Evolutionary conservation across 2,113 vertebrate genomes (phyloP).

Genomic region (Hippocampus comes): DNA sequence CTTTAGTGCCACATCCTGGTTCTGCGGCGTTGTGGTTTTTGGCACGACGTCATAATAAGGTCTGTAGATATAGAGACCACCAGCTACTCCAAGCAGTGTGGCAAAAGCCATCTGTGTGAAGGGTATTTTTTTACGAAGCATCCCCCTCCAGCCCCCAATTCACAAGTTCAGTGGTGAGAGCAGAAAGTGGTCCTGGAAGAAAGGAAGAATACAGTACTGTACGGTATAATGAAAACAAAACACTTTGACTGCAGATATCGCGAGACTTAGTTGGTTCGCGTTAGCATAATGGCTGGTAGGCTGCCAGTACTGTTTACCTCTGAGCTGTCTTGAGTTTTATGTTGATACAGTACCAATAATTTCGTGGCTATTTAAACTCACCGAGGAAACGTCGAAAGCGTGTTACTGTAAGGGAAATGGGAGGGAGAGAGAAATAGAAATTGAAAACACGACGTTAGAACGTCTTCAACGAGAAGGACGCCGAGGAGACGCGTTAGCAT

Average conservation of each 20-base stretch:
- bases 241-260: neutral
- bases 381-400: slow-evolving; percentile 4
- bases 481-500: neutral
- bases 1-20: slow-evolving; percentile 34
- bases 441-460: neutral
- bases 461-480: neutral
- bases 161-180: slow-evolving; percentile 1
- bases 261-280: neutral
- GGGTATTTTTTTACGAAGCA: slow-evolving; percentile 71
- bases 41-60: slow-evolving; percentile 69
- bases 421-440: neutral
- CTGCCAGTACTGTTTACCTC: no score
- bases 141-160: slow-evolving; percentile 9
- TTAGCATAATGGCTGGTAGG: neutral
- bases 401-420: neutral
- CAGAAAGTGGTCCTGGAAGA: slow-evolving; percentile 35
- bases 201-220: neutral
- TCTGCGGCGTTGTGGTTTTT: slow-evolving; percentile 35
- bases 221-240: no score
- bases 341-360: neutral
- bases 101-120: slow-evolving; percentile 71
- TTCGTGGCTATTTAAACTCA: slow-evolving; percentile 18
- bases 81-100: slow-evolving; percentile 73
- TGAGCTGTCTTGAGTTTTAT: neutral
- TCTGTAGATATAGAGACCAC: slow-evolving; percentile 85